These are phyloP conservation scores for Dasyurus viverrinus DNA, from an alignment of 2,113 vertebrate species.

Conservation along the genomic window DNA sequence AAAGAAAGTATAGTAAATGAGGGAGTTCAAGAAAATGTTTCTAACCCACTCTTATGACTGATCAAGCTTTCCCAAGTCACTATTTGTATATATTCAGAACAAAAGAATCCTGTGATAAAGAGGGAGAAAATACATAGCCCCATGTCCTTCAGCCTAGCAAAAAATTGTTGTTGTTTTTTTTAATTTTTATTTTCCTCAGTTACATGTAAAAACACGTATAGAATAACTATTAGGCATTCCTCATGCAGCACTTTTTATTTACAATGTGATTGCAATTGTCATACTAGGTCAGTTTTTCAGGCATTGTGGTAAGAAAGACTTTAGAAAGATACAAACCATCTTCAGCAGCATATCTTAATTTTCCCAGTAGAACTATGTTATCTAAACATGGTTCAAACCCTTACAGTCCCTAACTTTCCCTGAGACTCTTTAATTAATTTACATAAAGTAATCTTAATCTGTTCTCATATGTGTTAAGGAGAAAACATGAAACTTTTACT, in stretches of 20 bases:
- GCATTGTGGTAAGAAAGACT: not conserved
- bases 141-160: not conserved
- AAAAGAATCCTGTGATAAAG: not conserved
- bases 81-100: not conserved
- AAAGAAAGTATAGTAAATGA: not conserved
- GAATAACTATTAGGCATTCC: not conserved
- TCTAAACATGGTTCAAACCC: not conserved
- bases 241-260: not conserved
- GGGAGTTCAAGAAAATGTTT: not conserved
- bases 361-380: not conserved
- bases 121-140: not conserved
- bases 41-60: not conserved
- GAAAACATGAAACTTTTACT: not conserved
- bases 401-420: not conserved
- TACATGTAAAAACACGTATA: not conserved
- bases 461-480: not conserved
- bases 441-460: not conserved
- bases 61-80: not conserved
- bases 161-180: not conserved
- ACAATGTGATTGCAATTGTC: not conserved
- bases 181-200: too few species aligned
- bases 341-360: conserved; percentile 18
- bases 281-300: not conserved
- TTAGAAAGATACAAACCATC: not conserved
- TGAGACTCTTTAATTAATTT: not conserved